phyloP scores from a whole-genome alignment of 1,140 invertebrate species.

The Anagrus nilaparvatae region DNA sequence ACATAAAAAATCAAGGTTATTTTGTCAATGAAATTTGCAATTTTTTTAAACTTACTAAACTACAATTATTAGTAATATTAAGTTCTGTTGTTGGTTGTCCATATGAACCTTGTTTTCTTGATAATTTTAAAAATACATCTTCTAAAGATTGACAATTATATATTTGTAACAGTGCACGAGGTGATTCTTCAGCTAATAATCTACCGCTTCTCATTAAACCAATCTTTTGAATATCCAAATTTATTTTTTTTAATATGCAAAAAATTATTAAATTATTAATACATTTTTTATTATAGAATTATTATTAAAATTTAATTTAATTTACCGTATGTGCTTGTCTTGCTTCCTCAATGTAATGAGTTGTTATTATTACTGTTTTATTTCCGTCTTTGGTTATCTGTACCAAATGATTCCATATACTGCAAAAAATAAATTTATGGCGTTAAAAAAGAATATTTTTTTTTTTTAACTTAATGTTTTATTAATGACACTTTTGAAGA shows the following conservation, averaged over 20 bases:
- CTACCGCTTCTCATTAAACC: conserved; percentile 88
- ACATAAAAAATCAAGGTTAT: neutral
- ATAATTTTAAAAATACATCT: conserved; percentile 90
- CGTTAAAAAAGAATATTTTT: conserved; percentile 1
- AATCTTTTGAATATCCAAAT: too few species aligned
- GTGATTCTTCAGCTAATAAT: conserved; percentile 84
- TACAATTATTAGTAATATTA: conserved; percentile 67
- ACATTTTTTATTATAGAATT: neutral
- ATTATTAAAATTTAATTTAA: conserved; percentile 11
- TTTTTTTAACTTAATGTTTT: conserved; percentile 19
- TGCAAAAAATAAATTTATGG: conserved; percentile 32
- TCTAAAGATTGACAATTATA: conserved; percentile 79
- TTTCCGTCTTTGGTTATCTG: conserved; percentile 69
- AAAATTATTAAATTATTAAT: neutral
- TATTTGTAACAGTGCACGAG: conserved; percentile 68
- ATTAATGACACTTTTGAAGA: conserved; percentile 18
- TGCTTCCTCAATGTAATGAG: conserved; percentile 90
- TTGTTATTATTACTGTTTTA: conserved; percentile 88
- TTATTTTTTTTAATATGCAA: neutral
- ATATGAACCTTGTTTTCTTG: conserved; percentile 49
- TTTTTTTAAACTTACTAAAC: conserved; percentile 47
- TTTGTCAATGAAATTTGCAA: conserved; percentile 1
- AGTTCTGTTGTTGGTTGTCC: conserved; percentile 47
- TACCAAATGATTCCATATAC: conserved; percentile 86
- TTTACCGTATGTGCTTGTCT: conserved; percentile 75